Conservation (phyloP, 2,888 invertebrate species). For the Ennomos quercinarius region DNA sequence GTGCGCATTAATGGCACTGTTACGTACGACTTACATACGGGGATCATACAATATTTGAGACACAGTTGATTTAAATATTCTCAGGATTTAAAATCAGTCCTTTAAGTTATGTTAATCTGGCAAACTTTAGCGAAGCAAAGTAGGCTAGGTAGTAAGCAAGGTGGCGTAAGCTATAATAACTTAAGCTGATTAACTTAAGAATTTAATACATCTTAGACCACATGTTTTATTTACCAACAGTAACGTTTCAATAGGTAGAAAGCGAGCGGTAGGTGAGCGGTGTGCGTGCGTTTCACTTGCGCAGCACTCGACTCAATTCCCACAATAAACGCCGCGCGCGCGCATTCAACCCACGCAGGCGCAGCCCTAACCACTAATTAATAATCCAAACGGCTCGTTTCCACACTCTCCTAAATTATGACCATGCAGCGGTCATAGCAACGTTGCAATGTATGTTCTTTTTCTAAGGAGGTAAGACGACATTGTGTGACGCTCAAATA, state of each 20-base stretch:
- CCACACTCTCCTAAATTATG: constrained; percentile 66
- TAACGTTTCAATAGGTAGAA: constrained; percentile 48
- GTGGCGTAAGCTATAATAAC: not conserved
- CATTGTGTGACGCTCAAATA: constrained; percentile 5
- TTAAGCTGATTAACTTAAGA: not conserved
- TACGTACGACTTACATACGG: constrained; percentile 43
- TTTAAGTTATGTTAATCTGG: too few species aligned
- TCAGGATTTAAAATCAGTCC: constrained; percentile 13
- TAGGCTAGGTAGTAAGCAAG: too few species aligned
- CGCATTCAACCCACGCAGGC: constrained; percentile 65
- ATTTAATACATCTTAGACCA: not conserved
- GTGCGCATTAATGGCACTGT: constrained; percentile 56
- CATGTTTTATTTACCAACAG: constrained; percentile 25
- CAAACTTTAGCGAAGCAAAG: too few species aligned
- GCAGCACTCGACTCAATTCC: constrained; percentile 59
- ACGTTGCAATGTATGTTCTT: constrained; percentile 7
- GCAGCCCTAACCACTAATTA: constrained; percentile 70
- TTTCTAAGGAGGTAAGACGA: too few species aligned
- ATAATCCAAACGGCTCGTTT: constrained; percentile 69
- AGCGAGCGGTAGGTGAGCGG: constrained; percentile 49
- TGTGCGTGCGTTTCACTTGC: constrained; percentile 56
- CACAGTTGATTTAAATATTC: constrained; percentile 20
- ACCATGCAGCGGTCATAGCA: constrained; percentile 49
- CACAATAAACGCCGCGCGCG: constrained; percentile 63
- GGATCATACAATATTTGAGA: constrained; percentile 17